Evolutionary conservation across 23 tunicate species (phyloP).

Genomic region (Halocynthia roretzi): DNA sequence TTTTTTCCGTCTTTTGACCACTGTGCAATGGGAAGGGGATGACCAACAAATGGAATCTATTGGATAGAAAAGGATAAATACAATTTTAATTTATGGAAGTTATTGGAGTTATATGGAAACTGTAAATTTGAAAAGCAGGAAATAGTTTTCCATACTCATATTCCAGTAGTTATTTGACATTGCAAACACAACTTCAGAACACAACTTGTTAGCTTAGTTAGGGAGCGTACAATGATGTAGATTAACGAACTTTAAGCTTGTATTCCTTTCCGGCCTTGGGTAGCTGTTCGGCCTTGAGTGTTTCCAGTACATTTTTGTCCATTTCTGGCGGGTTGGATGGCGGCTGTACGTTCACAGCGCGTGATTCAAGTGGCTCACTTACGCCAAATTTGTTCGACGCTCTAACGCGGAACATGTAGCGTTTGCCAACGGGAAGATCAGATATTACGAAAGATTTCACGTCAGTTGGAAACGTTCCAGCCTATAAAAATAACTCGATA

Average conservation of each 20-base stretch:
- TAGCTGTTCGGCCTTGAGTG: constrained; percentile 32
- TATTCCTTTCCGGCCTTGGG: constrained; percentile 87
- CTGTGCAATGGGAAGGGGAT: constrained; percentile 80
- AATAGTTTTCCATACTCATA: too few relatives aligned
- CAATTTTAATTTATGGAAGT: background rate
- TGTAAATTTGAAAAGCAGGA: too few relatives aligned
- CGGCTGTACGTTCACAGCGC: constrained; percentile 80
- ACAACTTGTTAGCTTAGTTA: too few relatives aligned
- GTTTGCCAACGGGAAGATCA: constrained; percentile 54
- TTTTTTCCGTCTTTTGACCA: constrained; percentile 95
- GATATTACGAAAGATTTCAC: constrained; percentile 48
- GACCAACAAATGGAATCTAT: constrained; percentile 83
- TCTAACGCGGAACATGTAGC: constrained; percentile 82
- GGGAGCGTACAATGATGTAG: too few relatives aligned
- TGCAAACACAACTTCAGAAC: too few relatives aligned
- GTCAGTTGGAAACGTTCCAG: constrained; percentile 50
- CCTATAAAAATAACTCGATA: background rate
- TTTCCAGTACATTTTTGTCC: constrained; percentile 53
- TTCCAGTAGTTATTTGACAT: too few relatives aligned
- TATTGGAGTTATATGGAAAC: background rate
- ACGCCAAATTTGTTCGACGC: constrained; percentile 73
- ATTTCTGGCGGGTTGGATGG: constrained; percentile 81
- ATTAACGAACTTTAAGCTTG: constrained; percentile 46
- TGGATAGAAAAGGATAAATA: background rate
- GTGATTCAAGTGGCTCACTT: constrained; percentile 78